Conservation (phyloP, 2,113 vertebrate genomes). For the Dipodomys ordii region DNA sequence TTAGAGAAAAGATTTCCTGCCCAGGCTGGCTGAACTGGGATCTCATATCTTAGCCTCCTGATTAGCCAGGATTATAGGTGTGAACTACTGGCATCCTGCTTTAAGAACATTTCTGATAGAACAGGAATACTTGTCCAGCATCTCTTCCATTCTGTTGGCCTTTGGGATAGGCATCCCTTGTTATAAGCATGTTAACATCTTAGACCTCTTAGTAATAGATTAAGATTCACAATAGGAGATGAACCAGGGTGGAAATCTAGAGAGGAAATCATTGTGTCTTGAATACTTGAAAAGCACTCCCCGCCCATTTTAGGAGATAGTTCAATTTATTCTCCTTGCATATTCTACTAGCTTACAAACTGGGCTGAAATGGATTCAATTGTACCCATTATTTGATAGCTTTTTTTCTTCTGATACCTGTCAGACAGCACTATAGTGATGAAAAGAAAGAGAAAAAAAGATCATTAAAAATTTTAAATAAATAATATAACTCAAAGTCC, state of each 20-base stretch:
- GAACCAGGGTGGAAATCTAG: neutral
- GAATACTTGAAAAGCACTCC: neutral
- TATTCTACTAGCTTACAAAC: constrained; percentile 33
- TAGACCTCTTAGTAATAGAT: neutral
- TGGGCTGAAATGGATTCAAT: neutral
- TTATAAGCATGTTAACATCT: neutral
- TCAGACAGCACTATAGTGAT: neutral
- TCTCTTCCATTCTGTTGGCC: neutral
- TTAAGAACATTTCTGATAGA: constrained; percentile 20
- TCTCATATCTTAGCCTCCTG: too few species aligned
- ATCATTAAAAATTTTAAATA: neutral
- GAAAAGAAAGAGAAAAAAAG: neutral
- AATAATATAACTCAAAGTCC: neutral
- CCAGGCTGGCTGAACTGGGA: too few species aligned
- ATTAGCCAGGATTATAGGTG: too few species aligned
- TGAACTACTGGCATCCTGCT: too few species aligned
- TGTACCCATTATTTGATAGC: neutral
- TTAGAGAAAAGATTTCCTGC: too few species aligned
- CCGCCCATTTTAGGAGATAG: neutral
- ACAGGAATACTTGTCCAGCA: constrained; percentile 23
- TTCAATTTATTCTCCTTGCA: constrained; percentile 11
- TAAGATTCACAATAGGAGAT: neutral
- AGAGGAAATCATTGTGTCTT: constrained; percentile 16
- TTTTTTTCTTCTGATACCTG: neutral
- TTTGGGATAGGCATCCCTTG: neutral